Conservation (phyloP, 2,888 invertebrate species). For the Steinernema scapterisci region DNA sequence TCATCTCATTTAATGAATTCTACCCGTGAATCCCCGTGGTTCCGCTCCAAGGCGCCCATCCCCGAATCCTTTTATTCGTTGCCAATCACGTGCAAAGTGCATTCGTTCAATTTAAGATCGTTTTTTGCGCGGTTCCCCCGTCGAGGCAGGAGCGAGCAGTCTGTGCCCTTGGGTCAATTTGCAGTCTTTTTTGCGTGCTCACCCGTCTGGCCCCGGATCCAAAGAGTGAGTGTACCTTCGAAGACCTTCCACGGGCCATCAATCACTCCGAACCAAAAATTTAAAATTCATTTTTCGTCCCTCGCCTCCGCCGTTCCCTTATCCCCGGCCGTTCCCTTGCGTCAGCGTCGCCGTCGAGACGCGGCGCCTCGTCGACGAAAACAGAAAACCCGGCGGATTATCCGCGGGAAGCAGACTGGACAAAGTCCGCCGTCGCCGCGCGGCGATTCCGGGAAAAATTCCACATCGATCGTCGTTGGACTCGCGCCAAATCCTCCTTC, state of each 20-base stretch:
- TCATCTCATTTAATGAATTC: background rate
- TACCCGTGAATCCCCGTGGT: background rate
- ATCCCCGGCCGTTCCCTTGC: background rate
- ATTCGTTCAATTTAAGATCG: background rate
- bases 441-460: background rate
- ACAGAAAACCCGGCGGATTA: background rate
- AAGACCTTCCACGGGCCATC: background rate
- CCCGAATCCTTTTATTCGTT: background rate
- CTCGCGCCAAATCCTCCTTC: conserved; percentile 17
- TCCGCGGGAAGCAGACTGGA: background rate
- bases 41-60: background rate
- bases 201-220: no score
- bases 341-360: background rate
- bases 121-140: conserved; percentile 3
- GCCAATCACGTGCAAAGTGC: conserved; percentile 19
- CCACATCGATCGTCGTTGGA: conserved; percentile 20
- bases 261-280: background rate
- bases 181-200: no score
- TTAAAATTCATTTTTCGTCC: conserved; percentile 24
- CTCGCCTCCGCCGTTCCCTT: background rate
- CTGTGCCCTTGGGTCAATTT: no score
- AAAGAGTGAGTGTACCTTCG: background rate
- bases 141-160: no score
- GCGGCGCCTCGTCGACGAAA: background rate
- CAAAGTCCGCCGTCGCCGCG: background rate